These are phyloP conservation scores for Sterrhoptilus dennistouni DNA, from an alignment of 2,113 vertebrate species.

Conservation along the genomic window DNA sequence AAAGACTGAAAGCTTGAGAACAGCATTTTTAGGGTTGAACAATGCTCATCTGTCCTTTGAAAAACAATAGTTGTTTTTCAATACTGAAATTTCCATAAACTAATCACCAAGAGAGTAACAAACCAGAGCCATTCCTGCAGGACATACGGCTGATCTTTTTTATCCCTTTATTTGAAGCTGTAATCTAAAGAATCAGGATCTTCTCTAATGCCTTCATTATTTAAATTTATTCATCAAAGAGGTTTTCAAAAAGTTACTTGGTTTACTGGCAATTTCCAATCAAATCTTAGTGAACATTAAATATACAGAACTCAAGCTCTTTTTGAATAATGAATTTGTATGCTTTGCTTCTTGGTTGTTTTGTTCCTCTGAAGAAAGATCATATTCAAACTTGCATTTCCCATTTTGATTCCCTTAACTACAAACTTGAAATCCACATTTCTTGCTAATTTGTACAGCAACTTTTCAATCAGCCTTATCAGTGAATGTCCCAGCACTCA, in stretches of 20 bases:
- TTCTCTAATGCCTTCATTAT: conserved; percentile 11
- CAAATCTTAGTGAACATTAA: background rate
- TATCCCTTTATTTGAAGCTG: background rate
- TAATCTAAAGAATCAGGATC: background rate
- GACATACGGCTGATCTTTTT: background rate
- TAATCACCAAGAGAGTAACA: background rate
- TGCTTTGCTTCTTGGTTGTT: background rate
- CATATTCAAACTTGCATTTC: background rate
- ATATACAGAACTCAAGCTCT: background rate
- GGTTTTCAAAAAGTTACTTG: background rate
- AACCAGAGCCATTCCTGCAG: background rate
- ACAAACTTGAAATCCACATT: background rate
- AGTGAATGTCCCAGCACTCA: background rate
- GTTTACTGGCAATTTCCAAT: background rate
- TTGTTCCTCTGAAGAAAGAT: background rate
- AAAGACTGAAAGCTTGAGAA: background rate
- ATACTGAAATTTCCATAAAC: background rate
- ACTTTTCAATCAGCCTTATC: background rate
- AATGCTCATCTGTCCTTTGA: background rate
- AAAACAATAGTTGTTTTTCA: background rate
- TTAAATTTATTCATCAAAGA: conserved; percentile 31
- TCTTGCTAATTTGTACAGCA: background rate
- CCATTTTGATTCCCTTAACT: background rate
- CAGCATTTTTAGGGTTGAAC: background rate
- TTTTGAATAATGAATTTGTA: background rate